Evolutionary conservation across 2,888 invertebrate genomes (phyloP).

Genomic region (Diarsia dahlii): DNA sequence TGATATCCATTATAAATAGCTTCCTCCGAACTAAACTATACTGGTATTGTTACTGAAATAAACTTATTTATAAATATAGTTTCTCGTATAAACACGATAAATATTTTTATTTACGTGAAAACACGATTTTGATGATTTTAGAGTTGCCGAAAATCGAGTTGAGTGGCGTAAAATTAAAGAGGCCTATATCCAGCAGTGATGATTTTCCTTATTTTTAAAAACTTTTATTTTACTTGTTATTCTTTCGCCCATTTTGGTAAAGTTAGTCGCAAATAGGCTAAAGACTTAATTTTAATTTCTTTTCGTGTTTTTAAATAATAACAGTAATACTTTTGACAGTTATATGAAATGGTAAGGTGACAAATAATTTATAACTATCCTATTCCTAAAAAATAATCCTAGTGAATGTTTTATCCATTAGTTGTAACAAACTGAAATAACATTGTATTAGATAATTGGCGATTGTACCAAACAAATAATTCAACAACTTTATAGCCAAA

Average conservation of each 20-base stretch:
- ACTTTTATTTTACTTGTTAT: background rate
- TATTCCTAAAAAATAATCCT: background rate
- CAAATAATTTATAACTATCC: background rate
- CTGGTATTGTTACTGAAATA: constrained; percentile 43
- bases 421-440: background rate
- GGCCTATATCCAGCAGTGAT: too few relatives aligned
- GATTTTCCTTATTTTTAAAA: too few relatives aligned
- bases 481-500: constrained; percentile 1
- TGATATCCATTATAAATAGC: constrained; percentile 45
- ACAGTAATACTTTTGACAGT: background rate
- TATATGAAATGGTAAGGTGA: background rate
- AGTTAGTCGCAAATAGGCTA: background rate
- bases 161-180: too few relatives aligned
- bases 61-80: constrained; percentile 41
- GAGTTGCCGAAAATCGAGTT: too few relatives aligned
- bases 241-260: background rate
- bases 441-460: background rate
- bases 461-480: background rate
- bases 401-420: background rate
- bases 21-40: constrained; percentile 46
- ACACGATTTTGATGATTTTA: too few relatives aligned
- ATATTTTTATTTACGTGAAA: background rate
- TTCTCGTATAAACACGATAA: constrained; percentile 20
- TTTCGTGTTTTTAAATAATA: background rate
- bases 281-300: background rate